A percentile compares a stretch with the other conserved stretches of the same genome.
Conservation (phyloP, 2,113 vertebrate genomes). For the Nothocercus nigrocapillus region DNA sequence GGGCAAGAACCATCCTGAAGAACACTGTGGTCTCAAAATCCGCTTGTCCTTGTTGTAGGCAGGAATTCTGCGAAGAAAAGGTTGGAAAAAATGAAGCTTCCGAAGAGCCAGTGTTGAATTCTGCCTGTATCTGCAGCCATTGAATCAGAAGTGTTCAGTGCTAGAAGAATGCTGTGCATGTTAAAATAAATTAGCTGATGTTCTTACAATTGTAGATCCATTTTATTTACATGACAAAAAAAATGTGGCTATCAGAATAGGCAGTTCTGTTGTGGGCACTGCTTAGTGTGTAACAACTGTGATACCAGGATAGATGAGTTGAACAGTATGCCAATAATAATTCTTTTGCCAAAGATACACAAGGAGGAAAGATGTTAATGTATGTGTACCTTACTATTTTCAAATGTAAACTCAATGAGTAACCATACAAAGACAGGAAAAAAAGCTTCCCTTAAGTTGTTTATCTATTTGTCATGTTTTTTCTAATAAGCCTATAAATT, state of each 20-base stretch:
- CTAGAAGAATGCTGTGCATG: not conserved
- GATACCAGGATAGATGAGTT: not conserved
- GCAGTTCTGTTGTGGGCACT: not conserved
- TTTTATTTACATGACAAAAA: not conserved
- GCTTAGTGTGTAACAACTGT: not conserved
- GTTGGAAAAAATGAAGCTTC: not conserved
- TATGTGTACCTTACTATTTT: not conserved
- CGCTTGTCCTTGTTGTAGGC: not conserved
- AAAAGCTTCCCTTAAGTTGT: not conserved
- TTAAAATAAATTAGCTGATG: not conserved
- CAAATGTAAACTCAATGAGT: not conserved
- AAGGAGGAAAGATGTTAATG: not conserved
- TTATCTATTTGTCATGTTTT: not conserved
- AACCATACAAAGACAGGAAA: not conserved
- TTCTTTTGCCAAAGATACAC: not conserved
- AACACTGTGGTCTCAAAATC: not conserved
- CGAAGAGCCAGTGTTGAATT: accelerated
- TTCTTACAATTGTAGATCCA: not conserved
- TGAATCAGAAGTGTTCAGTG: not conserved
- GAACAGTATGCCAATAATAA: not conserved
- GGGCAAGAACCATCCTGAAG: accelerated
- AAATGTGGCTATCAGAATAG: accelerated
- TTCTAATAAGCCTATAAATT: not conserved
- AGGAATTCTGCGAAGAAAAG: not conserved
- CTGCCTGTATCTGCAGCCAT: not conserved